A percentile compares a stretch with the other conserved stretches of the same genome.
Evolutionary conservation across 2,888 invertebrate genomes (phyloP).

Genomic region (Cerastoderma edule): DNA sequence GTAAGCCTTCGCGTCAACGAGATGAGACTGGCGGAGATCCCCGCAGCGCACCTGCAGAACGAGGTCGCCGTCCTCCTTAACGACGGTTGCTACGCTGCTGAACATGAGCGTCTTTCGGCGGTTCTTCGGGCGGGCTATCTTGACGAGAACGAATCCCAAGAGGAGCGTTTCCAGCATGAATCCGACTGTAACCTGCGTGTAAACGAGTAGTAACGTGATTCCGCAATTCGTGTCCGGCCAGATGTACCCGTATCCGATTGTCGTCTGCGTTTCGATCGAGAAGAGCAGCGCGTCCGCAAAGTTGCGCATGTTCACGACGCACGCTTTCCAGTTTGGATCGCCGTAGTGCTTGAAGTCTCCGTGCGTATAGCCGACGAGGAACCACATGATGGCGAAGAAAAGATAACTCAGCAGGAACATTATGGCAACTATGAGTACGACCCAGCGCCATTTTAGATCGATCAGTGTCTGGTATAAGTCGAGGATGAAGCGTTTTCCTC

Average conservation of each 20-base stretch:
- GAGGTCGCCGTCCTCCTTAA: conserved; percentile 84
- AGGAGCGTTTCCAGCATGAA: conserved; percentile 89
- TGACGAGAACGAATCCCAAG: conserved; percentile 93
- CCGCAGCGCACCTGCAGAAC: conserved; percentile 81
- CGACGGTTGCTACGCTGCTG: conserved; percentile 94
- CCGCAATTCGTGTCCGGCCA: conserved; percentile 96
- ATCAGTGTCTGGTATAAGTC: conserved; percentile 97
- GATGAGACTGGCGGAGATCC: conserved; percentile 82
- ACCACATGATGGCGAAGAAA: conserved; percentile 88
- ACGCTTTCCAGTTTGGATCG: conserved; percentile 79
- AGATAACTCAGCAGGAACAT: conserved; percentile 95
- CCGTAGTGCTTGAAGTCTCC: conserved; percentile 80
- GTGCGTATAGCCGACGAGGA: conserved; percentile 80
- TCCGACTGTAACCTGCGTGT: conserved; percentile 94
- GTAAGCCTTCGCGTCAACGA: conserved; percentile 93
- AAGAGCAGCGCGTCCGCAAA: conserved; percentile 97
- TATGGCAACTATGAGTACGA: conserved; percentile 94
- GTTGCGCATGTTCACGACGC: conserved; percentile 89
- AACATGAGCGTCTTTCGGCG: conserved; percentile 96
- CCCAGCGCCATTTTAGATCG: conserved; percentile 94
- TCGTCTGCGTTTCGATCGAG: conserved; percentile 98
- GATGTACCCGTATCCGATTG: conserved; percentile 94
- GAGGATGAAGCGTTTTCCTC: conserved; percentile 66
- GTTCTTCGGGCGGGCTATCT: conserved; percentile 96
- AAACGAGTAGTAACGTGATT: conserved; percentile 94